A percentile compares a stretch with the other conserved stretches of the same genome.
phyloP scores from a whole-genome alignment of 2,797 vertebrate genomes.

The Melanotaenia nigrans region DNA sequence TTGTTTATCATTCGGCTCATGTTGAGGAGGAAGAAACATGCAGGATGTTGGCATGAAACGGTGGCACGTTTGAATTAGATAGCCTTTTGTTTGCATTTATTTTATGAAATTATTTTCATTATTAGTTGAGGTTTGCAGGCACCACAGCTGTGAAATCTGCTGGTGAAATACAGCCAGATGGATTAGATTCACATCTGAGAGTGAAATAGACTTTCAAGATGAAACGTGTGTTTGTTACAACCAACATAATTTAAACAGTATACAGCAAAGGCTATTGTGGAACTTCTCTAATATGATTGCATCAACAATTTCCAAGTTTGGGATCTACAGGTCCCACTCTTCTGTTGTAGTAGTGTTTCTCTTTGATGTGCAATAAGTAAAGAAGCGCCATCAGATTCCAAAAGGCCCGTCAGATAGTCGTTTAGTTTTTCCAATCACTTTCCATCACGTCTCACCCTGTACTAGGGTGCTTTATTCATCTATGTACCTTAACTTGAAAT shows the following conservation, averaged over 20 bases:
- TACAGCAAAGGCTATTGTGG: not conserved
- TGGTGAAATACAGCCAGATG: no score
- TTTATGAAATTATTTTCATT: no score
- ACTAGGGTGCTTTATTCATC: not conserved
- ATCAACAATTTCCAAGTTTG: not conserved
- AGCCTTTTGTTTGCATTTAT: no score
- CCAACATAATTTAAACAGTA: not conserved
- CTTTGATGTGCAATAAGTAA: not conserved
- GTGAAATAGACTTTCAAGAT: no score
- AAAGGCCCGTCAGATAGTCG: not conserved
- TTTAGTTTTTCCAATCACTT: not conserved
- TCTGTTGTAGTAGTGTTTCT: not conserved
- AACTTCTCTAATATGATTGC: not conserved
- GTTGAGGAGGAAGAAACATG: no score
- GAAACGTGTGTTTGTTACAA: not conserved
- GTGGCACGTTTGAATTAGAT: no score
- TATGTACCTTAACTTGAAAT: not conserved
- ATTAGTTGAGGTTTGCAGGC: no score
- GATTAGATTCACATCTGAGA: no score
- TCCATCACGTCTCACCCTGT: not conserved
- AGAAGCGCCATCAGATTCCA: not conserved
- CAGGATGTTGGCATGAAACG: no score
- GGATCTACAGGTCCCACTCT: not conserved
- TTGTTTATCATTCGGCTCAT: no score
- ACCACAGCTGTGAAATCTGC: no score